Conservation (phyloP, 2,888 invertebrate species). For the Lochmaea capreae region DNA sequence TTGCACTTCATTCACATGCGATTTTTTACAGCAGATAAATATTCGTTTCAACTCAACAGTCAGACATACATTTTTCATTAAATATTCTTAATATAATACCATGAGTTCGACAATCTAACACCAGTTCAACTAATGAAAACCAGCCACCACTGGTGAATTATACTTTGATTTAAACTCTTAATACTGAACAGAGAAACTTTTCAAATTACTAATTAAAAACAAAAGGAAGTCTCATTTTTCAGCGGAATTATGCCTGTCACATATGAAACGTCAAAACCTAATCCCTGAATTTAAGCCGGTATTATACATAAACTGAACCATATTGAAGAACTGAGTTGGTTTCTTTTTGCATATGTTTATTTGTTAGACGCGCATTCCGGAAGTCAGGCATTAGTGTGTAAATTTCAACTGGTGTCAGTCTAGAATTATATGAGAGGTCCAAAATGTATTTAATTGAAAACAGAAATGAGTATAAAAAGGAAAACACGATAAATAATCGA, state of each 20-base stretch:
- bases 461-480: not conserved
- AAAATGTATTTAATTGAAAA: not conserved
- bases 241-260: slow-evolving; percentile 7
- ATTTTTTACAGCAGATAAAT: too few relatives aligned
- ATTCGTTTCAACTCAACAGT: not conserved
- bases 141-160: slow-evolving; percentile 6
- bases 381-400: slow-evolving; percentile 39
- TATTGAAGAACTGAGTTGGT: slow-evolving; percentile 10
- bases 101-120: not conserved
- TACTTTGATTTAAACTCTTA: slow-evolving; percentile 19
- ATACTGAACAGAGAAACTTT: not conserved
- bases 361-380: slow-evolving; percentile 38
- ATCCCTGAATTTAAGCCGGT: slow-evolving; percentile 8
- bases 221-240: slow-evolving; percentile 26
- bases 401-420: slow-evolving; percentile 39
- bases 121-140: not conserved
- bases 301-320: slow-evolving; percentile 21
- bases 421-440: not conserved
- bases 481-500: not conserved
- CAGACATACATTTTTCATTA: not conserved
- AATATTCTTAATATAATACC: not conserved
- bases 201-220: slow-evolving; percentile 21
- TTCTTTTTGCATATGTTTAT: slow-evolving; percentile 45
- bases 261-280: slow-evolving; percentile 5
- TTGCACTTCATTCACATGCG: too few relatives aligned